These are phyloP conservation scores for human (Homo sapiens) DNA, from an alignment of 2,113 vertebrate genomes.

Conservation along the genomic window DNA sequence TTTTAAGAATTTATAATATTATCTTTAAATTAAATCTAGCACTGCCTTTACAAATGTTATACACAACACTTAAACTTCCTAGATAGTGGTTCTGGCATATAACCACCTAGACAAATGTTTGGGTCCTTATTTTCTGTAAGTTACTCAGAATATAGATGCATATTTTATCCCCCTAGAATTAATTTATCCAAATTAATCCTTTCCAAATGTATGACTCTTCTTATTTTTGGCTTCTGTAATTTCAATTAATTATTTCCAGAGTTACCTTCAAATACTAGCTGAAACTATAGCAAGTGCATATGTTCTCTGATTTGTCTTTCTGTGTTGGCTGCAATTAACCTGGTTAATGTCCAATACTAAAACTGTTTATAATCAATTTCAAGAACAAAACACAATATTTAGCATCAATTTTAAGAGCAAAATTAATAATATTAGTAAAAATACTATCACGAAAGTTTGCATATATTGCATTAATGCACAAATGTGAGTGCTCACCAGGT, in stretches of 20 bases:
- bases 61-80: neutral
- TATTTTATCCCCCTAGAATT: neutral
- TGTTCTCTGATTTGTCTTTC: neutral
- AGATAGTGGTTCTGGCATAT: neutral
- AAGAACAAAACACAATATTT: neutral
- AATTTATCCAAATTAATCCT: neutral
- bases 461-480: neutral
- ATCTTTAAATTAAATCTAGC: neutral
- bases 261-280: neutral
- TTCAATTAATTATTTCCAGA: neutral
- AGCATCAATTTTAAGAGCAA: neutral
- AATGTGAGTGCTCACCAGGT: neutral
- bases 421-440: neutral
- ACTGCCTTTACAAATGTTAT: neutral
- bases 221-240: neutral
- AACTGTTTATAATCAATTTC: neutral
- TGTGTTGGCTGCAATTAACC: neutral
- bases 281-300: neutral
- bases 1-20: neutral
- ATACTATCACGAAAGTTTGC: neutral
- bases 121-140: neutral
- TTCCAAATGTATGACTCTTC: neutral
- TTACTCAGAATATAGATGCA: neutral
- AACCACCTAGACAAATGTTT: neutral
- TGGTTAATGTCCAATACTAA: neutral